Evolutionary conservation across 2,797 vertebrate species (phyloP), one percentile per base, ranked within the genome.

Genomic region (Bucorvus abyssinicus): DNA sequence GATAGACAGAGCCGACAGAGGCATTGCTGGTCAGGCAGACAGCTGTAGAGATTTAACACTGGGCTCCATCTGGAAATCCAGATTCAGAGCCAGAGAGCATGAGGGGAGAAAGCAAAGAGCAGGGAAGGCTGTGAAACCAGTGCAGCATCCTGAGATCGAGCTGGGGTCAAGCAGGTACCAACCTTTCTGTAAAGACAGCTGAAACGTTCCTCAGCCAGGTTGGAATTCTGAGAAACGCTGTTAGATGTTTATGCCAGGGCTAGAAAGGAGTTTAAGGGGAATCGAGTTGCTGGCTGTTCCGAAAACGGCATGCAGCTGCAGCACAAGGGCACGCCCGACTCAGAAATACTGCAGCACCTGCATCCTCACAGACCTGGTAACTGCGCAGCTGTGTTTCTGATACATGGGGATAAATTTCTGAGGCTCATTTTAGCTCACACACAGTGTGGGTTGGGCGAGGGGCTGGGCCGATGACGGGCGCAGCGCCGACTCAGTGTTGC

Each of bases 361-460:
- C 19, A 20, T 7, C 14, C 49, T 7, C 45, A 7, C 21, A 7
- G 78, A 3, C 49, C 59, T 10, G 3, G 49, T 5, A 23, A 15
- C 45, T 7, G 63, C 8, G 12, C 30, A 6, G 49, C 12, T 3
- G 1, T 5, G 6, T 24, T 64, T 69, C 69, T 45, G 30, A 36
- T 0, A 21, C 19, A 1, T 0, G 21, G 21, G 14, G 29, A 27
- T 29, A 7, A 10, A 20, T 2, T 19, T 14, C 40, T 14, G 17
- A 2, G 21, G 27, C 29, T 40, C 27, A 4, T 30, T 38, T 34
- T 68, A 49, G 38, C 1, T 44, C 4, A 17, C 38, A 60, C 80
- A 3, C 32, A 0, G 68, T 16, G 0, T 29, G 24, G 0, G 34
- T 5, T 14, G 32, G 44, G 5, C 7, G 8, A 5, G 14, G 34